Base-by-base conservation (phyloP, 1,140 invertebrate genomes). In the Arctopsyche grandis region DNA sequence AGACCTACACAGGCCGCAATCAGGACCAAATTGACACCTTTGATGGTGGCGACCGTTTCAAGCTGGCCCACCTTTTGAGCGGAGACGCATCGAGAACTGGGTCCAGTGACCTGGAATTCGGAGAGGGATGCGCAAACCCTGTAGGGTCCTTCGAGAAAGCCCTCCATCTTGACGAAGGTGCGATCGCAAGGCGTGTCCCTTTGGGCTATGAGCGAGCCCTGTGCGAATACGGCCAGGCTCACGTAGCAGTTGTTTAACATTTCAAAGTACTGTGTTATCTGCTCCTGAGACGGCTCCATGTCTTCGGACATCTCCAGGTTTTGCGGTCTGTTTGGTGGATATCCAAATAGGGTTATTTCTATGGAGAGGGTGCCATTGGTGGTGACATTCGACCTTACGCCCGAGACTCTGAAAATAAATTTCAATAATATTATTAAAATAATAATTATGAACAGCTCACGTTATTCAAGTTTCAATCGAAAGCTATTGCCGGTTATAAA, bases 1-100 rank as follows among this genome's bases (percentile, higher is more conserved):
- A 91, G 84, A 19, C 88, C 86, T 24, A 90, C 80, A 84, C 89
- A 90, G 29, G 90, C 85, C 0, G 89, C 87, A 5, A 90, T 85
- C 75, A 91, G 84, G 7, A 88, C 88, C 7, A 89, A 85, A 83
- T 91, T 90, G 43, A 91, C 81, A 16, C 84, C 84, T 75, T 87
- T 89, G 52, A 90, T 85, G 7, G 87, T 85, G 5, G 87, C 85
- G 80, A 86, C 86, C 81, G 87, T 86, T 44, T 85, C 83, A 21
- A 85, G 84, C 1, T 84, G 84, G 5, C 84, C 75, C 16, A 88
- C 82, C 58, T 88, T 84, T 77, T 90, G 89, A 9, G 90, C 89
- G 0, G 88, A 87, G 1, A 91, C 85, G 83, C 90, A 91, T 63
- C 88, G 88, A 7, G 88, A 86, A 78, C 85, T 86, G 10, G 84